Percentiles rank a stretch among this genome's conserved stretches.
phyloP scores from a whole-genome alignment of 2,113 vertebrate genomes.

The Anarrhichthys ocellatus region DNA sequence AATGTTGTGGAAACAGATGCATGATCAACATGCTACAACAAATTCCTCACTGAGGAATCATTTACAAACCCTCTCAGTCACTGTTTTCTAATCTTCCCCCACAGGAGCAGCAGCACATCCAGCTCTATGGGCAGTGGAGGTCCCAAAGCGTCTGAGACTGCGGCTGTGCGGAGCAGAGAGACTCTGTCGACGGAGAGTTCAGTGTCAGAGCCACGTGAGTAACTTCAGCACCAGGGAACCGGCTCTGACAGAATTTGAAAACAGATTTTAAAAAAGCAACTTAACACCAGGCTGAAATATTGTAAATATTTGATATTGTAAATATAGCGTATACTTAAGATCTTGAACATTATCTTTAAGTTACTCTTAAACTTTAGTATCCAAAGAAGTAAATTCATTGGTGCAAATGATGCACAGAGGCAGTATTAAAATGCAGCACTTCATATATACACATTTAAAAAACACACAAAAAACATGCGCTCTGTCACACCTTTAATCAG shows the following conservation, averaged over 20 bases:
- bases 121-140: constrained; percentile 88
- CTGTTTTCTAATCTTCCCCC: constrained; percentile 4
- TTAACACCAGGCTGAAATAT: neutral
- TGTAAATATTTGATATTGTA: neutral
- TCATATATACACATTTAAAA: neutral
- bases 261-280: neutral
- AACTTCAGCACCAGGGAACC: neutral
- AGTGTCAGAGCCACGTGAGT: constrained; percentile 74
- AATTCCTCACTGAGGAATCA: neutral
- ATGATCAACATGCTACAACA: neutral
- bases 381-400: neutral
- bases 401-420: neutral
- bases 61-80: neutral
- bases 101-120: constrained; percentile 92
- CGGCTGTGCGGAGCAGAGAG: constrained; percentile 69
- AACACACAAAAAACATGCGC: neutral
- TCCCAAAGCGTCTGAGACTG: constrained; percentile 83
- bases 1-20: neutral
- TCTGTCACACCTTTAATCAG: neutral
- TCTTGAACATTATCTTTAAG: neutral
- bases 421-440: neutral
- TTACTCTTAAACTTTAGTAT: neutral
- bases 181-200: constrained; percentile 68
- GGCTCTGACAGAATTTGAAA: neutral
- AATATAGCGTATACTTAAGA: no score